Conservation (phyloP, 1,140 invertebrate species). For the Plectrocnemia conspersa region DNA sequence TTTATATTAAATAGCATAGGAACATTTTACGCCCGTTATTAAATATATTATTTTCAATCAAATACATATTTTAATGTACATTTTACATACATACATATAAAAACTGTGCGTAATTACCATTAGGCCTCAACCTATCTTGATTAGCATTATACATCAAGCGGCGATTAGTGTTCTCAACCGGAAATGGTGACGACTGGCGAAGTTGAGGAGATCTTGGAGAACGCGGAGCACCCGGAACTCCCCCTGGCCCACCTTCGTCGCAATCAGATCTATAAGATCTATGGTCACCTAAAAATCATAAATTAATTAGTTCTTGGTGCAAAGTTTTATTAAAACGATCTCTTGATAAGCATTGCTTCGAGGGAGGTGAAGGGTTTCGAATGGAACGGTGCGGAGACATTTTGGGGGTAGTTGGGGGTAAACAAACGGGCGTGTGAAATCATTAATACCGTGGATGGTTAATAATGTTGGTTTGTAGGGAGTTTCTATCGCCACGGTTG, state of each 20-base stretch:
- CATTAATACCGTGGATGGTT: slow-evolving; percentile 10
- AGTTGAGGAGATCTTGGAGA: slow-evolving; percentile 51
- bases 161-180: slow-evolving; percentile 60
- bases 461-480: background rate
- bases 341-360: too few species aligned
- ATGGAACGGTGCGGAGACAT: too few species aligned
- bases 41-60: too few species aligned
- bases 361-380: too few species aligned
- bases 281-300: slow-evolving; percentile 31
- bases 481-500: background rate
- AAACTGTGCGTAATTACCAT: slow-evolving; percentile 40
- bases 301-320: too few species aligned
- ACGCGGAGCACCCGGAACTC: slow-evolving; percentile 37
- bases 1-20: too few species aligned
- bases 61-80: background rate
- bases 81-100: background rate
- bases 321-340: too few species aligned
- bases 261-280: slow-evolving; percentile 32
- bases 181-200: slow-evolving; percentile 63
- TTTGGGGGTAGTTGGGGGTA: background rate
- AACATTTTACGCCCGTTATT: too few species aligned
- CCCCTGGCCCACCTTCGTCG: slow-evolving; percentile 23
- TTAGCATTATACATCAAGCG: slow-evolving; percentile 50
- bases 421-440: slow-evolving; percentile 12
- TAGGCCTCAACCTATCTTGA: slow-evolving; percentile 50